phyloP scores from a whole-genome alignment of 2,113 vertebrate genomes.

The Axis porcinus region DNA sequence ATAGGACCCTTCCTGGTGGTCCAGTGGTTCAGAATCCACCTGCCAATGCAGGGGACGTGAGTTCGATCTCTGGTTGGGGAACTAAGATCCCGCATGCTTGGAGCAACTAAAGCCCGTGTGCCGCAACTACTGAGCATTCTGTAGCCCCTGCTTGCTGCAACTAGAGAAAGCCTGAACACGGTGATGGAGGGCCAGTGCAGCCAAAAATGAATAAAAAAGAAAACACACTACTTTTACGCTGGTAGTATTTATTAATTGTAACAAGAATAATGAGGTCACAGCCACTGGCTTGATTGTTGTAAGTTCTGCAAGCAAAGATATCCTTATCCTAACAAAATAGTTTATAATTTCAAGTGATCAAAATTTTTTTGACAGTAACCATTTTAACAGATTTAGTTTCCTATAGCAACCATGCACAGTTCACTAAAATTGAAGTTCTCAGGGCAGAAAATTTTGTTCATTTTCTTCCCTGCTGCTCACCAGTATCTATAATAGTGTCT shows the following conservation, averaged over 20 bases:
- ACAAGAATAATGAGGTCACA: neutral
- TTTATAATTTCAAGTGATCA: neutral
- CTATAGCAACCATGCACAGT: neutral
- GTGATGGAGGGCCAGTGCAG: neutral
- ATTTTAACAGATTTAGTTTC: neutral
- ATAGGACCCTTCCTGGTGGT: neutral
- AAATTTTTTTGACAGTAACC: neutral
- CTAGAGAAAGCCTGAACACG: neutral
- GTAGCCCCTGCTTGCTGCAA: neutral
- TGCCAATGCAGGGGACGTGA: neutral
- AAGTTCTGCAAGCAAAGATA: neutral
- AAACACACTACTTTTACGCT: neutral
- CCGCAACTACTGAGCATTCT: neutral
- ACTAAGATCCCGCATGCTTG: neutral
- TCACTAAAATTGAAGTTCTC: neutral
- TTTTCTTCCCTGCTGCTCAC: neutral
- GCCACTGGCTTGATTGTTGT: neutral
- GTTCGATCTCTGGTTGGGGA: neutral
- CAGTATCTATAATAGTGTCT: neutral
- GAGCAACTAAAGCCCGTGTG: neutral
- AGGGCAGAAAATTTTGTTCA: neutral
- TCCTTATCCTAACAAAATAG: neutral
- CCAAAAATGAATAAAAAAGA: neutral
- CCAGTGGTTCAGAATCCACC: neutral
- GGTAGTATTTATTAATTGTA: neutral